Evolutionary conservation across 2,113 vertebrate species (phyloP).

Genomic region (Ammodytes dubius): DNA sequence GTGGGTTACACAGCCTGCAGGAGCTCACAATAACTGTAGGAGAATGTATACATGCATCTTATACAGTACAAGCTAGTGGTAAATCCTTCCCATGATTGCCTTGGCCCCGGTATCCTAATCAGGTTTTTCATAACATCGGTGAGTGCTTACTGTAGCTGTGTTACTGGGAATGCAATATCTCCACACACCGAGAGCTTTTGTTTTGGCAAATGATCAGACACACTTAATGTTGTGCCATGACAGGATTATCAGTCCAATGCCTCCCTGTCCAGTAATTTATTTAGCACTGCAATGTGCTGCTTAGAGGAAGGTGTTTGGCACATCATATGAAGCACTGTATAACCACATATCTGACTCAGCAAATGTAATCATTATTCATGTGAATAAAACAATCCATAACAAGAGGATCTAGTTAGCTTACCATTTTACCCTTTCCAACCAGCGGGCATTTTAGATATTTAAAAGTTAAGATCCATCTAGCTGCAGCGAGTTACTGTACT

Average conservation of each 20-base stretch:
- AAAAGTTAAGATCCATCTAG: not conserved
- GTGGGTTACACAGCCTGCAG: slow-evolving; percentile 54
- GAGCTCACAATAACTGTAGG: slow-evolving; percentile 54
- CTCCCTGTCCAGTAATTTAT: slow-evolving; percentile 42
- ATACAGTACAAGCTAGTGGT: slow-evolving; percentile 51
- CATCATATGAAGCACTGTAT: not conserved
- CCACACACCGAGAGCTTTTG: slow-evolving; percentile 52
- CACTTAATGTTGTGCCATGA: slow-evolving; percentile 51
- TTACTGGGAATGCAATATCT: slow-evolving; percentile 60
- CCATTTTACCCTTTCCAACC: slow-evolving; percentile 12
- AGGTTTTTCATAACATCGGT: slow-evolving; percentile 65
- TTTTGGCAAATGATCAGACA: slow-evolving; percentile 64
- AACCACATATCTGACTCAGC: slow-evolving; percentile 25
- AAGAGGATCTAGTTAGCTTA: slow-evolving; percentile 16
- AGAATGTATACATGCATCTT: slow-evolving; percentile 59
- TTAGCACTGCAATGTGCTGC: not conserved
- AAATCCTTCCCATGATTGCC: slow-evolving; percentile 71
- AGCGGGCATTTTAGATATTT: not conserved
- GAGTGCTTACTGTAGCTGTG: slow-evolving; percentile 46
- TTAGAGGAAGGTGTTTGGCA: not conserved
- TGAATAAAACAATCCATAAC: slow-evolving; percentile 5
- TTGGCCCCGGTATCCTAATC: slow-evolving; percentile 62
- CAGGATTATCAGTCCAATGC: slow-evolving; percentile 55
- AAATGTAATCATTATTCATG: slow-evolving; percentile 1
- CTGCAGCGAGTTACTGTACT: slow-evolving; percentile 9